A percentile compares a stretch with the other conserved stretches of the same genome.
phyloP scores from a whole-genome alignment of 2,113 vertebrate genomes.

The Leuciscus idus region DNA sequence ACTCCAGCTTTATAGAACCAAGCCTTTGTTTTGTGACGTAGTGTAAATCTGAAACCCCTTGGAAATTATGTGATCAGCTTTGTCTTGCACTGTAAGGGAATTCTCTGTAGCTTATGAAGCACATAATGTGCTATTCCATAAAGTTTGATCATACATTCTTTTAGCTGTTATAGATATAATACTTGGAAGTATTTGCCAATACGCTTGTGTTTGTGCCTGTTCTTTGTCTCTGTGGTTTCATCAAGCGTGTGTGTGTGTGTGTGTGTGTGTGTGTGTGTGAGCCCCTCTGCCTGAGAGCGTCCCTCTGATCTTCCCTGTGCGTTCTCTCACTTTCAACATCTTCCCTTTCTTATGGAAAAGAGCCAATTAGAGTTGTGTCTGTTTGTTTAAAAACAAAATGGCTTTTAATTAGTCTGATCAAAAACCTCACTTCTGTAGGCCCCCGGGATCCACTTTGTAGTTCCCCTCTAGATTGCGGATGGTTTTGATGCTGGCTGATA shows the following conservation, averaged over 20 bases:
- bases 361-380: constrained; percentile 99
- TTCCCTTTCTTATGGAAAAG: constrained; percentile 99
- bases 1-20: not conserved
- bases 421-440: constrained; percentile 92
- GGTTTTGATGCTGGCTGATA: constrained; percentile 94
- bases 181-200: constrained; percentile 28
- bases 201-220: constrained; percentile 42
- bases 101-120: constrained; percentile 5
- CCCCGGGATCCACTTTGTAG: constrained; percentile 92
- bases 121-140: not conserved
- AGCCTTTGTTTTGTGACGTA: not conserved
- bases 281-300: constrained; percentile 78
- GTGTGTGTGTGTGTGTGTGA: constrained; percentile 69
- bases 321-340: constrained; percentile 98
- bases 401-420: constrained; percentile 99
- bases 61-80: not conserved
- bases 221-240: constrained; percentile 43
- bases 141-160: constrained; percentile 11
- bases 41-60: constrained; percentile 11
- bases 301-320: constrained; percentile 85
- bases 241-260: constrained; percentile 40
- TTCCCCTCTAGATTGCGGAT: constrained; percentile 82
- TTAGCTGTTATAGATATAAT: not conserved
- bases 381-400: constrained; percentile 99
- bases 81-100: constrained; percentile 5